phyloP scores from a whole-genome alignment of 2,113 vertebrate genomes.

The Myrmecobius fasciatus region DNA sequence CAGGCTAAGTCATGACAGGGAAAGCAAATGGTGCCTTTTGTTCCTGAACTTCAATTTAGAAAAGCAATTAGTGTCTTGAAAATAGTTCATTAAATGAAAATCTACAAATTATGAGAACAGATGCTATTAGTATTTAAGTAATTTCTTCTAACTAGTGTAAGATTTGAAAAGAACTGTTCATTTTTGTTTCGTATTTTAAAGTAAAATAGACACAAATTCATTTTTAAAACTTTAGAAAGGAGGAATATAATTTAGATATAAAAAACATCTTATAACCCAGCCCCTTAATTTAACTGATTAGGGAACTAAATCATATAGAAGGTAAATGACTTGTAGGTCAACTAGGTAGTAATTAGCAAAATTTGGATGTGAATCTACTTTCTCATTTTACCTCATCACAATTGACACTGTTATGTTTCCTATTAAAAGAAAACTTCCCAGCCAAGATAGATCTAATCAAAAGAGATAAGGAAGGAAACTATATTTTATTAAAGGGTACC shows the following conservation, averaged over 20 bases:
- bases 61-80: background rate
- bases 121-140: background rate
- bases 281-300: background rate
- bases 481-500: no score
- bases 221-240: background rate
- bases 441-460: no score
- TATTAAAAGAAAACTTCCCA: background rate
- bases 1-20: background rate
- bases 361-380: background rate
- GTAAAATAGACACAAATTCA: background rate
- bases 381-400: background rate
- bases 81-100: background rate
- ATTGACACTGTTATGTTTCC: background rate
- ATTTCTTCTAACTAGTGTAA: background rate
- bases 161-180: background rate
- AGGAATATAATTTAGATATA: background rate
- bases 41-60: background rate
- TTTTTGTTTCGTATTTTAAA: background rate
- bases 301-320: background rate
- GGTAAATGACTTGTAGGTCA: background rate
- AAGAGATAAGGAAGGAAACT: no score
- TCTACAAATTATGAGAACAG: background rate
- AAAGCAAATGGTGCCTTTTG: background rate
- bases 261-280: background rate
- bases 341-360: background rate